Evolutionary conservation across 2,888 invertebrate genomes (phyloP).

Genomic region (Bombyx huttoni): DNA sequence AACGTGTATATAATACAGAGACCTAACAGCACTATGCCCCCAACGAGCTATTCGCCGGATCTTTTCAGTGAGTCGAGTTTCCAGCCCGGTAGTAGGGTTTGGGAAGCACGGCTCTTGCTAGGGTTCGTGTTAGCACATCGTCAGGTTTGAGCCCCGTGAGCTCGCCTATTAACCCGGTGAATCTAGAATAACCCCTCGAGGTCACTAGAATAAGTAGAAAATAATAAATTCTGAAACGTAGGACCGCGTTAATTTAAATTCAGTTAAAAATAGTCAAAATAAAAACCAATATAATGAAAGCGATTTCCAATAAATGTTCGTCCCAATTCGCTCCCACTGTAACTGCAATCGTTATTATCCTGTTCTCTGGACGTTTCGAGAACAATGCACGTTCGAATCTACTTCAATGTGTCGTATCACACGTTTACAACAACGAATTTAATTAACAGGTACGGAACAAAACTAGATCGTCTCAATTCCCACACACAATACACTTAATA

Average conservation of each 20-base stretch:
- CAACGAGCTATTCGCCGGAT: too few species aligned
- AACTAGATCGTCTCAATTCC: constrained; percentile 42
- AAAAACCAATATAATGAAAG: neutral
- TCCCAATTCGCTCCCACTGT: neutral
- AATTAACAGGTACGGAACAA: constrained; percentile 40
- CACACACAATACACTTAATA: constrained; percentile 43
- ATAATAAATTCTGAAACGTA: too few species aligned
- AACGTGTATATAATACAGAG: too few species aligned
- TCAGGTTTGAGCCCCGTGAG: too few species aligned
- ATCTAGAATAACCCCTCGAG: too few species aligned
- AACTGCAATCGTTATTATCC: neutral
- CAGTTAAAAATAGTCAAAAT: neutral
- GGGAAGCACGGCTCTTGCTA: too few species aligned
- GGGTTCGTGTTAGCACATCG: too few species aligned
- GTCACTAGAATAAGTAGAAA: too few species aligned
- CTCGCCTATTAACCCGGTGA: too few species aligned
- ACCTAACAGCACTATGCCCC: too few species aligned
- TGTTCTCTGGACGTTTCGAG: neutral
- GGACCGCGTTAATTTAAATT: neutral
- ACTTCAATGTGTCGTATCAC: constrained; percentile 13
- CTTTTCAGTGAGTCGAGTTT: too few species aligned
- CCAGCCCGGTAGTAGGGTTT: too few species aligned
- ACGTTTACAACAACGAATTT: constrained; percentile 29
- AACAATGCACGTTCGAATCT: neutral
- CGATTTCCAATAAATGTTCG: neutral